Conservation (phyloP, 1,140 invertebrate species). For the Anoplophora glabripennis region DNA sequence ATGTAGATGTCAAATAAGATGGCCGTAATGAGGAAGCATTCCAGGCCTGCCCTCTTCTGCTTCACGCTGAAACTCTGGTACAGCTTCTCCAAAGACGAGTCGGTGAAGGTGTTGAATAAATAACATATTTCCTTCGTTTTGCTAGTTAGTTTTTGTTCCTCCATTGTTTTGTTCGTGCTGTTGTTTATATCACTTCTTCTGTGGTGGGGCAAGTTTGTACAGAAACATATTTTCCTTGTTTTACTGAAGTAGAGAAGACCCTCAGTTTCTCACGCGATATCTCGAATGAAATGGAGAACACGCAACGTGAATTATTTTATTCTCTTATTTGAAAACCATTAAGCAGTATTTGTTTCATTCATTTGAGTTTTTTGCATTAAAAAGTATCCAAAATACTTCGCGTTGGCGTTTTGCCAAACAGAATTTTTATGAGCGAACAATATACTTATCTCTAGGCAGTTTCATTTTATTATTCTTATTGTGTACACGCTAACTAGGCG, state of each 20-base stretch:
- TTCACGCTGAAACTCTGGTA: conserved; percentile 74
- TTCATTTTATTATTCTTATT: no score
- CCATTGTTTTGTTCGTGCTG: conserved; percentile 14
- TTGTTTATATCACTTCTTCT: background rate
- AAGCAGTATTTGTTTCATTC: no score
- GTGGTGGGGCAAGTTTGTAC: background rate
- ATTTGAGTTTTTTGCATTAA: no score
- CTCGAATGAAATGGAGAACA: background rate
- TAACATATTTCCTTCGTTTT: conserved; percentile 41
- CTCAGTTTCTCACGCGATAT: background rate
- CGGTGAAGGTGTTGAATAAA: conserved; percentile 48
- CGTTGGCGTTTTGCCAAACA: no score
- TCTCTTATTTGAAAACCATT: background rate
- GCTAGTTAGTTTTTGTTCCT: conserved; percentile 27
- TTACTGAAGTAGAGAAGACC: background rate
- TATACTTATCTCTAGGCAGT: no score
- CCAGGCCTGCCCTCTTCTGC: conserved; percentile 72
- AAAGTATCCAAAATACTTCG: no score
- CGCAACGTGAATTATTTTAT: background rate
- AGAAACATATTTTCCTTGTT: background rate
- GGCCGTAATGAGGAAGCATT: conserved; percentile 68
- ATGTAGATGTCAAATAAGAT: conserved; percentile 67
- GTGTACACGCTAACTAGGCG: no score
- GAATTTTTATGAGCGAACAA: no score
- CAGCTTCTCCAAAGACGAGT: conserved; percentile 65